Evolutionary conservation across 2,797 vertebrate species (phyloP).

Genomic region (Cephalopachus bancanus): DNA sequence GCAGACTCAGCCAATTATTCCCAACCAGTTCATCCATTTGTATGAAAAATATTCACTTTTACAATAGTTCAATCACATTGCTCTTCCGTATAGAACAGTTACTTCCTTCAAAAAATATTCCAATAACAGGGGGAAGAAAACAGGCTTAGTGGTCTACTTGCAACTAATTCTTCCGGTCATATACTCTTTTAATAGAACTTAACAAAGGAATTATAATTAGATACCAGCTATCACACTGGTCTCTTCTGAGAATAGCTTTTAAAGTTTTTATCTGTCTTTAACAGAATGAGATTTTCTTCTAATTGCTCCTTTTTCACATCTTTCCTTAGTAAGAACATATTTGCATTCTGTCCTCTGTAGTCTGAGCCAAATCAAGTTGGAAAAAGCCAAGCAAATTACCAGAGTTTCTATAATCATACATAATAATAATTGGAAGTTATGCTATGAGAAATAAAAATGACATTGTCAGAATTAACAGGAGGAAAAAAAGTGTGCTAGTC

Average conservation of each 20-base stretch:
- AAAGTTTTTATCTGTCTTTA: background rate
- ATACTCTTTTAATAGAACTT: background rate
- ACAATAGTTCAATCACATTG: background rate
- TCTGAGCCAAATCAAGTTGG: background rate
- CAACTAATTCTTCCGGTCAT: background rate
- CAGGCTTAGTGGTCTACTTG: background rate
- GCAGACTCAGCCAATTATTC: background rate
- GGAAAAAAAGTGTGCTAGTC: background rate
- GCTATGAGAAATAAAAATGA: background rate
- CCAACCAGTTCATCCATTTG: background rate
- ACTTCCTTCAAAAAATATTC: background rate
- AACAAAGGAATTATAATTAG: background rate
- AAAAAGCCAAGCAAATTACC: background rate
- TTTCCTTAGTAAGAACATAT: background rate
- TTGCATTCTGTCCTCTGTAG: background rate
- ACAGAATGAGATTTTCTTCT: background rate
- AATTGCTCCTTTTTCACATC: background rate
- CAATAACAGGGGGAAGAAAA: background rate
- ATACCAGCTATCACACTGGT: background rate
- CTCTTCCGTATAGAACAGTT: background rate
- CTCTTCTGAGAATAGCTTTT: constrained; percentile 35
- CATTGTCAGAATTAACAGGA: background rate
- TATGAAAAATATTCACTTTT: background rate
- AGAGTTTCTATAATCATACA: background rate
- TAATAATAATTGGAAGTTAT: background rate